A percentile compares a stretch with the other conserved stretches of the same genome.
Conservation (phyloP, 2,888 invertebrate genomes). For the Zaprionus obscuricornis region DNA sequence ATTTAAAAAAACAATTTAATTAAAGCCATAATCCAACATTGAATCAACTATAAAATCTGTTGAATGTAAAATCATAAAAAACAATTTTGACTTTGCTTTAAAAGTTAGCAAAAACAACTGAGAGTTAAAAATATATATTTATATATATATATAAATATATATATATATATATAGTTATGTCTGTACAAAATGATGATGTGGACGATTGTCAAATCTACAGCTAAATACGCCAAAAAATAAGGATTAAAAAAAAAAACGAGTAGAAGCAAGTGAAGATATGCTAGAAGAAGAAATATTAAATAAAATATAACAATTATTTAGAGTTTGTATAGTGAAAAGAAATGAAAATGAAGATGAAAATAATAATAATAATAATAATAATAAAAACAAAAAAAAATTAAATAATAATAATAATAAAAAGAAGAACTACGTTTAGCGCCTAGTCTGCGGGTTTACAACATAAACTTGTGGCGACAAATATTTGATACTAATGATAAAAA, state of each 20-base stretch:
- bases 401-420: too few relatives aligned
- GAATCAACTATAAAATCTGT: constrained; percentile 50
- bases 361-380: too few relatives aligned
- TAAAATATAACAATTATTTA: constrained; percentile 70
- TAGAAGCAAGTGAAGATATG: constrained; percentile 34
- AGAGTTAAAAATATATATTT: constrained; percentile 9
- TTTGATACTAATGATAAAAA: constrained; percentile 70
- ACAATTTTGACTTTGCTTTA: constrained; percentile 52
- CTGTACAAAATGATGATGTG: constrained; percentile 58
- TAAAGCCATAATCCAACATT: constrained; percentile 37
- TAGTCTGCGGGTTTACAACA: constrained; percentile 63
- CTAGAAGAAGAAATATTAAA: constrained; percentile 9
- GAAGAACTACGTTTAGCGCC: constrained; percentile 63
- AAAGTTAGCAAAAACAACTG: constrained; percentile 28
- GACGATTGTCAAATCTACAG: constrained; percentile 81
- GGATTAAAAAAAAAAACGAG: constrained; percentile 40
- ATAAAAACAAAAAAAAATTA: too few relatives aligned
- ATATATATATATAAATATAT: constrained; percentile 9
- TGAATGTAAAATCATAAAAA: constrained; percentile 51
- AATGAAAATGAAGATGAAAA: too few relatives aligned
- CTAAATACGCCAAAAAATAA: constrained; percentile 83
- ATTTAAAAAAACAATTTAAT: constrained; percentile 5
- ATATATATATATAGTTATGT: constrained; percentile 18
- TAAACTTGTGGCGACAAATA: constrained; percentile 54
- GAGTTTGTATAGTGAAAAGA: constrained; percentile 73